A percentile compares a stretch with the other conserved stretches of the same genome.
These are phyloP conservation scores for Albula goreensis DNA, from an alignment of 2,113 vertebrate genomes.

Conservation along the genomic window DNA sequence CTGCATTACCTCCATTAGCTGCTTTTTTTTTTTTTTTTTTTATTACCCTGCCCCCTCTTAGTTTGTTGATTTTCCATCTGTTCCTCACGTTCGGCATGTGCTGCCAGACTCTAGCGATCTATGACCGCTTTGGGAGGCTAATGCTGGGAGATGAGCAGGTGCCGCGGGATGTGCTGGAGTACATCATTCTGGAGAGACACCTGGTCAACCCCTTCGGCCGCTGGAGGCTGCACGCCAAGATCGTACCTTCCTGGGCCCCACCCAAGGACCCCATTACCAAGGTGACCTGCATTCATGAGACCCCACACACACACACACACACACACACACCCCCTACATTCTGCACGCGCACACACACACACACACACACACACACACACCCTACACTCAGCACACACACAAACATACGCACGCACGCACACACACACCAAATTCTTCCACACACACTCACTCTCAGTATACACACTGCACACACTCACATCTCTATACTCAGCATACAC, in stretches of 20 bases:
- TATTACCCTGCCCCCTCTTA: neutral
- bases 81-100: neutral
- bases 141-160: slow-evolving; percentile 85
- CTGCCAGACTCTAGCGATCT: slow-evolving; percentile 82
- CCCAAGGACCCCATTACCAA: slow-evolving; percentile 85
- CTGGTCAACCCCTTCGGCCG: slow-evolving; percentile 74
- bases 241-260: slow-evolving; percentile 74
- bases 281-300: slow-evolving; percentile 63
- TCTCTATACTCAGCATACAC: neutral
- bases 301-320: neutral
- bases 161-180: slow-evolving; percentile 87
- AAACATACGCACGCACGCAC: neutral
- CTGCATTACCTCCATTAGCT: too few species aligned
- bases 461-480: neutral
- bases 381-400: too few species aligned
- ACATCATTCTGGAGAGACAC: slow-evolving; percentile 88
- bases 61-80: accelerated
- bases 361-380: too few species aligned
- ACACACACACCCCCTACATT: neutral
- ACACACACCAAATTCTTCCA: neutral
- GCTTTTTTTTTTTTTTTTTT: neutral
- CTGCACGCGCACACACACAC: too few species aligned
- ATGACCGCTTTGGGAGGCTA: slow-evolving; percentile 90
- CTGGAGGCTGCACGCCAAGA: slow-evolving; percentile 74
- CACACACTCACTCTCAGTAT: too few species aligned